These are phyloP conservation scores for Dermolepida albohirtum DNA, from an alignment of 2,888 invertebrate genomes.

Conservation along the genomic window DNA sequence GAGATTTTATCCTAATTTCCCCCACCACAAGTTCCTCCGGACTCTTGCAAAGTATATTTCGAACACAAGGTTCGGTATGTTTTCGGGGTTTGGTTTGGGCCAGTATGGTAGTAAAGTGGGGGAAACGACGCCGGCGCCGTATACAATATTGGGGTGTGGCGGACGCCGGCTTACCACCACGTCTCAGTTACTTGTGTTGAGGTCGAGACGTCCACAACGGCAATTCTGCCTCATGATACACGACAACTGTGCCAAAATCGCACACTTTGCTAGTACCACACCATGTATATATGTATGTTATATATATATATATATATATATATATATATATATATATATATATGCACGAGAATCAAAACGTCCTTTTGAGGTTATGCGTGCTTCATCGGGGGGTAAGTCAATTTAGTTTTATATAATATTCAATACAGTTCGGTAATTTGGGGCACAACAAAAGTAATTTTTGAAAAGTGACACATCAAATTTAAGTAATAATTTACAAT, in stretches of 20 bases:
- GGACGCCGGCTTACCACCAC: constrained; percentile 60
- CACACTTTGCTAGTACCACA: constrained; percentile 24
- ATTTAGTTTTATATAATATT: not conserved
- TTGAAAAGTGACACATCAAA: too few relatives aligned
- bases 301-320: constrained; percentile 17
- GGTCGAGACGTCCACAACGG: constrained; percentile 54
- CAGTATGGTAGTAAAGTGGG: constrained; percentile 48
- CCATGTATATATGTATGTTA: constrained; percentile 2
- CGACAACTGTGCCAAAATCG: constrained; percentile 33
- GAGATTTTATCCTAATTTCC: constrained; percentile 43
- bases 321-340: constrained; percentile 13
- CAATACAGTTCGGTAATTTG: too few relatives aligned
- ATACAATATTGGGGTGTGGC: constrained; percentile 62
- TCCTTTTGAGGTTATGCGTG: constrained; percentile 29
- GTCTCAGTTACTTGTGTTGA: constrained; percentile 63
- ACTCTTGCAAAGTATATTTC: constrained; percentile 28
- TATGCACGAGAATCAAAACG: constrained; percentile 1
- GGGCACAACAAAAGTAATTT: too few relatives aligned
- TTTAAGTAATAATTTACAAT: too few relatives aligned
- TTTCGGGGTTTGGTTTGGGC: constrained; percentile 41
- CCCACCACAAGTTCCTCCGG: constrained; percentile 25
- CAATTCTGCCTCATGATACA: constrained; percentile 36
- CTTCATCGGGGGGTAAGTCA: constrained; percentile 25
- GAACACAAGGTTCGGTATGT: constrained; percentile 39
- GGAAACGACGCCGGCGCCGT: constrained; percentile 62